Conservation (phyloP, 37 sponge, comb jelly and placozoan genomes). For the Petrosia ficiformis region DNA sequence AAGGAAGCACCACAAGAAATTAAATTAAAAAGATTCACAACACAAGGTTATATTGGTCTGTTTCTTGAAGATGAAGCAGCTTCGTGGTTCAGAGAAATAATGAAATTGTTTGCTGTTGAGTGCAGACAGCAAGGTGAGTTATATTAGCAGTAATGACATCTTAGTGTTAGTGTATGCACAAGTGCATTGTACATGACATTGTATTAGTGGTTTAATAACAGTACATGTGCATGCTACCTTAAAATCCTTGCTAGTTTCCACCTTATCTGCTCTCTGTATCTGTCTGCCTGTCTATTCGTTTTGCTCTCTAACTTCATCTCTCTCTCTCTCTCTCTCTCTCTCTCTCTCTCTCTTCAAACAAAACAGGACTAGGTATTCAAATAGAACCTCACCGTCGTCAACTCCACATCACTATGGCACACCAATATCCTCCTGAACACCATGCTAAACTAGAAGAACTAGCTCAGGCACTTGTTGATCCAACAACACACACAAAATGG, state of each 20-base stretch:
- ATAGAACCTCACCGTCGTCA: conserved; percentile 83
- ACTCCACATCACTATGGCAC: conserved; percentile 83
- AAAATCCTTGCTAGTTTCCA: no score
- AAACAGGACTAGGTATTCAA: neutral
- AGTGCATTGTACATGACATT: no score
- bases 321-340: no score
- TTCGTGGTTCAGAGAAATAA: conserved; percentile 72
- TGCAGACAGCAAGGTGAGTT: conserved; percentile 20
- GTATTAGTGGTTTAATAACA: neutral
- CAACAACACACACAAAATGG: conserved; percentile 73
- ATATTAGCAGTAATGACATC: no score
- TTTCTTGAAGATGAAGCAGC: conserved; percentile 82
- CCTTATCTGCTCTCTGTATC: no score
- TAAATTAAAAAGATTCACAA: conserved; percentile 46
- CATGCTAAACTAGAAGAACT: conserved; percentile 75
- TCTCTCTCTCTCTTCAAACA: neutral
- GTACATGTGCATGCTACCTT: no score
- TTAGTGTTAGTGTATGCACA: conserved; percentile 1
- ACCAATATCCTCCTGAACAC: conserved; percentile 76
- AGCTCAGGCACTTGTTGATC: conserved; percentile 56
- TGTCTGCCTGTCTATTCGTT: neutral
- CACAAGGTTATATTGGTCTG: conserved; percentile 85
- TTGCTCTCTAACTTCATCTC: neutral
- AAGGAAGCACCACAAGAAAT: conserved; percentile 58
- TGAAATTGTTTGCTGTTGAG: conserved; percentile 49